phyloP scores from a whole-genome alignment of 2,113 vertebrate genomes.

The Pheucticus melanocephalus region DNA sequence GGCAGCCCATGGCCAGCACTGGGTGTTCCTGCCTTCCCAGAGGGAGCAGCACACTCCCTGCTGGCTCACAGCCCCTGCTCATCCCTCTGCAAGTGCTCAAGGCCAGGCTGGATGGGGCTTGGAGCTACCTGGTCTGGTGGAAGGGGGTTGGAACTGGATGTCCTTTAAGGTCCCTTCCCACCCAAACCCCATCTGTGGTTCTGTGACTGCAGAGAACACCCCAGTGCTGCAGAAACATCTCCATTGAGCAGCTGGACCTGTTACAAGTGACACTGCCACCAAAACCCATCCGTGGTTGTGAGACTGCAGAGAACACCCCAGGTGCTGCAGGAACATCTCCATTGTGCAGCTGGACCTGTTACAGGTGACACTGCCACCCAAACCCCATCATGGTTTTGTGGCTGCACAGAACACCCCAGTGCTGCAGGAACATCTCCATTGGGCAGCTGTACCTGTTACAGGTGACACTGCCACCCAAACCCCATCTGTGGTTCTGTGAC shows the following conservation, averaged over 20 bases:
- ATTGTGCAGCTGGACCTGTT: no score
- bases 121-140: neutral
- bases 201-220: accelerated
- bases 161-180: neutral
- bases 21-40: neutral
- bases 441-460: no score
- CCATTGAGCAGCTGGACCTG: neutral
- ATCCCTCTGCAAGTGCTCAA: neutral
- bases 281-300: neutral
- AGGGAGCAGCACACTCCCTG: neutral
- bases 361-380: no score
- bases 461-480: no score
- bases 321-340: no score
- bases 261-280: neutral
- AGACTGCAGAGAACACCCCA: accelerated
- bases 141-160: neutral
- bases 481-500: no score
- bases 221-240: neutral
- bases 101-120: neutral
- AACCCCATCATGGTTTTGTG: no score
- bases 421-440: no score
- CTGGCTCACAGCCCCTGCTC: neutral
- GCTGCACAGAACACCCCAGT: no score
- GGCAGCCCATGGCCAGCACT: neutral
- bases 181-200: neutral